Evolutionary conservation across 2,797 vertebrate genomes (phyloP).

Genomic region (Hydrocynus forskahlii): DNA sequence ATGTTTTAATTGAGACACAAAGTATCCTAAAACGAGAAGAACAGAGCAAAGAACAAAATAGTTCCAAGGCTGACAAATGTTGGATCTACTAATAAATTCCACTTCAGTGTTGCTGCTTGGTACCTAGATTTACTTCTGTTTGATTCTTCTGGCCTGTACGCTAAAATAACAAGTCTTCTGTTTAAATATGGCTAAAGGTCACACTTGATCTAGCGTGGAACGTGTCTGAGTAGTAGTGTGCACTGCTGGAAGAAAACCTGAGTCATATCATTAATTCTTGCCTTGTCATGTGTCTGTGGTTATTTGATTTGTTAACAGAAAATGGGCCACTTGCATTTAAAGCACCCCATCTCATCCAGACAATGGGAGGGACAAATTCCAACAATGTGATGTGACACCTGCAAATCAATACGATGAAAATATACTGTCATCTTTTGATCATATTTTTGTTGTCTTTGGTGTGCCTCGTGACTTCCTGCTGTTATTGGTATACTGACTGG

Average conservation of each 20-base stretch:
- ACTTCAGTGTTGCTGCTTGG: no score
- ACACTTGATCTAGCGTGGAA: neutral
- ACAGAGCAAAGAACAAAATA: no score
- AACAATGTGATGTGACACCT: neutral
- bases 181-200: neutral
- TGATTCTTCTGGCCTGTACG: neutral
- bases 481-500: neutral
- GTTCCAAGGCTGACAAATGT: no score
- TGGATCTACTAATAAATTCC: no score
- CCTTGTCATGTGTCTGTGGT: neutral
- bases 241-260: neutral
- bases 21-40: no score
- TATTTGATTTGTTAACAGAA: conserved; percentile 6
- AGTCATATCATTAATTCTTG: neutral
- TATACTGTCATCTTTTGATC: neutral
- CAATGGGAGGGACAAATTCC: neutral
- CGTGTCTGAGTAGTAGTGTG: neutral
- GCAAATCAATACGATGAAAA: neutral
- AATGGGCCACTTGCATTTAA: conserved; percentile 6
- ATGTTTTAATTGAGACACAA: no score
- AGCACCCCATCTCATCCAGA: neutral
- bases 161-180: no score
- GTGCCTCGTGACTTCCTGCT: no score
- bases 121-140: neutral
- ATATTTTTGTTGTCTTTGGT: neutral